Evolutionary conservation across 2,888 invertebrate genomes (phyloP).

Genomic region (Lithophane semibrunnea): DNA sequence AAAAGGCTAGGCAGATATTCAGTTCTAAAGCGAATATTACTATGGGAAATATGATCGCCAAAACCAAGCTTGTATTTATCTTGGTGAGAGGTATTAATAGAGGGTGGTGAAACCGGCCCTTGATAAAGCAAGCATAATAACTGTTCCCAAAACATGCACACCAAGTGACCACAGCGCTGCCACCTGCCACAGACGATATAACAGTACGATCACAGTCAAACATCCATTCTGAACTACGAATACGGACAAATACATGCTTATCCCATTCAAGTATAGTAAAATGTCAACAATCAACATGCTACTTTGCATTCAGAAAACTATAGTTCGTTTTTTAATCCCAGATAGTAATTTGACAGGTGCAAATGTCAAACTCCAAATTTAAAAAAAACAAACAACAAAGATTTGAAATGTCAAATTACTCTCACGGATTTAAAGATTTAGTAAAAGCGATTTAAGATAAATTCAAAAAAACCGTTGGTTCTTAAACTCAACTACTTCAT

Average conservation of each 20-base stretch:
- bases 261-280: neutral
- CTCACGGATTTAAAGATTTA: too few species aligned
- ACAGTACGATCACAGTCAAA: neutral
- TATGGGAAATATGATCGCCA: too few species aligned
- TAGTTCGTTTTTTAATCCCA: too few species aligned
- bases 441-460: neutral
- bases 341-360: too few species aligned
- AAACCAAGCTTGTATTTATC: too few species aligned
- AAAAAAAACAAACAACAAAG: too few species aligned
- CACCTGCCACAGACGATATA: neutral
- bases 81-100: neutral
- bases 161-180: neutral
- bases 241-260: constrained; percentile 5
- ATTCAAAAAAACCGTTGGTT: neutral
- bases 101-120: neutral
- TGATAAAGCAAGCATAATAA: neutral
- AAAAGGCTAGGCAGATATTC: too few species aligned
- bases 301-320: neutral
- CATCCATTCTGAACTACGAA: neutral
- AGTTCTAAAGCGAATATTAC: neutral
- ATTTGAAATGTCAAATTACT: too few species aligned
- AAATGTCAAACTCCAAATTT: too few species aligned
- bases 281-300: neutral
- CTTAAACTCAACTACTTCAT: neutral
- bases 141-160: neutral